Conservation (phyloP, 1,140 invertebrate genomes). For the Drosophila miranda region DNA sequence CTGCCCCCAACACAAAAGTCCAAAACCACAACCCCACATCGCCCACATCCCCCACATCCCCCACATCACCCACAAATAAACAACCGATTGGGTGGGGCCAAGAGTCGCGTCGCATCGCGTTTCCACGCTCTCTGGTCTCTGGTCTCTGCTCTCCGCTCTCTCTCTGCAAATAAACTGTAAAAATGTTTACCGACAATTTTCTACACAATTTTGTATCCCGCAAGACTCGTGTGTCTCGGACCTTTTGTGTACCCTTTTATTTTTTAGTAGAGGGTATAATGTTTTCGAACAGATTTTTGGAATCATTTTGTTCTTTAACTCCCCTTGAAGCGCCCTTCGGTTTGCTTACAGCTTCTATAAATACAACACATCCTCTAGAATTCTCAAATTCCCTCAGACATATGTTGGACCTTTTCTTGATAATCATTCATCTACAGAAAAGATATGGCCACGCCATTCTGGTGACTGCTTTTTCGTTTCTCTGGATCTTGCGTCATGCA, state of each 20-base stretch:
- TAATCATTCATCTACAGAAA: too few relatives aligned
- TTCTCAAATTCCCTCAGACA: too few relatives aligned
- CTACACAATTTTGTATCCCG: slow-evolving; percentile 79
- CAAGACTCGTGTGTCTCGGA: slow-evolving; percentile 27
- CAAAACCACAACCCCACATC: slow-evolving; percentile 23
- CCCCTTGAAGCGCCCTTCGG: too few relatives aligned
- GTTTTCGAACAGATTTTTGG: too few relatives aligned
- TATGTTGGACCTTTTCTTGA: too few relatives aligned
- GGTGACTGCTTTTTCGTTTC: too few relatives aligned
- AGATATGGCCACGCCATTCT: too few relatives aligned
- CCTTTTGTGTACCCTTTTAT: slow-evolving; percentile 21
- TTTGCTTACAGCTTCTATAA: too few relatives aligned
- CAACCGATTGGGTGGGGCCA: slow-evolving; percentile 28
- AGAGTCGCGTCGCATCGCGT: slow-evolving; percentile 34
- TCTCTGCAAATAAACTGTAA: slow-evolving; percentile 74
- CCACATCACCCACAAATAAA: slow-evolving; percentile 36
- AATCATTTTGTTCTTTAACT: too few relatives aligned
- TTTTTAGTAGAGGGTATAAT: too few relatives aligned
- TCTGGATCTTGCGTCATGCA: too few relatives aligned
- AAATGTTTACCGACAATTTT: slow-evolving; percentile 81
- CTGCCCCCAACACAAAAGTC: slow-evolving; percentile 33
- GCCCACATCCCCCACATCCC: neutral
- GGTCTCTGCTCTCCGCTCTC: slow-evolving; percentile 11
- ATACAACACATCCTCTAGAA: too few relatives aligned
- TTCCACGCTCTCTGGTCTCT: slow-evolving; percentile 28